These are phyloP conservation scores for Coelopa frigida DNA, from an alignment of 1,140 invertebrate genomes.

Conservation along the genomic window DNA sequence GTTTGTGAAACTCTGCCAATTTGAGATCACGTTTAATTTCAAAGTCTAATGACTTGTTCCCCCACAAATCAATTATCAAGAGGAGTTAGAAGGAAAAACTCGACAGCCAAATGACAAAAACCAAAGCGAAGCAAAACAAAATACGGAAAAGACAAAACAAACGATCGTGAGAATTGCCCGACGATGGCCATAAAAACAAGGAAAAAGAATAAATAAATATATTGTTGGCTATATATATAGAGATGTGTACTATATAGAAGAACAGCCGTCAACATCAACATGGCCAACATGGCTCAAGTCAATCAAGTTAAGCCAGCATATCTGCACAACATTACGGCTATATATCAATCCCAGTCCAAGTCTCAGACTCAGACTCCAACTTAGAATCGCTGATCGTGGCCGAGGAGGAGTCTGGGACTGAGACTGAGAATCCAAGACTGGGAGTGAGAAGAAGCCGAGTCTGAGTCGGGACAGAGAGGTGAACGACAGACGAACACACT, in stretches of 20 bases:
- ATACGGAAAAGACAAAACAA: conserved; percentile 38
- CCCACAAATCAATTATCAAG: conserved; percentile 15
- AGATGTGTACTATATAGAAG: no score
- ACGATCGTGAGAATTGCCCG: conserved; percentile 42
- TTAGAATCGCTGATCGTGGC: no score
- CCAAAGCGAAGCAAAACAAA: conserved; percentile 10
- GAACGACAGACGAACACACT: no score
- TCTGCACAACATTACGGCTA: no score
- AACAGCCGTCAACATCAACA: no score
- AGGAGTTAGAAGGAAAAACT: not conserved
- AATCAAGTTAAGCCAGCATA: no score
- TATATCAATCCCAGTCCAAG: no score
- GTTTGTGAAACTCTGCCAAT: conserved; percentile 12
- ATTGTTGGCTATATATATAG: no score
- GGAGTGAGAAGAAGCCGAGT: not conserved
- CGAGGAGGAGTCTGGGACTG: not conserved
- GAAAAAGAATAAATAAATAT: no score
- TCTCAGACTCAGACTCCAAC: no score
- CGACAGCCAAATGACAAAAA: not conserved
- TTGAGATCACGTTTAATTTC: conserved; percentile 11
- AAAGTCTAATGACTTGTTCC: conserved; percentile 14
- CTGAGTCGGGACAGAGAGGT: not conserved
- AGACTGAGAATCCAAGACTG: not conserved
- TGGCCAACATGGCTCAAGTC: no score
- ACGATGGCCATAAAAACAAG: conserved; percentile 8